Percentiles rank a stretch among this genome's conserved stretches.
These are phyloP conservation scores for Semnornis frantzii DNA, from an alignment of 2,113 vertebrate genomes.

Conservation along the genomic window DNA sequence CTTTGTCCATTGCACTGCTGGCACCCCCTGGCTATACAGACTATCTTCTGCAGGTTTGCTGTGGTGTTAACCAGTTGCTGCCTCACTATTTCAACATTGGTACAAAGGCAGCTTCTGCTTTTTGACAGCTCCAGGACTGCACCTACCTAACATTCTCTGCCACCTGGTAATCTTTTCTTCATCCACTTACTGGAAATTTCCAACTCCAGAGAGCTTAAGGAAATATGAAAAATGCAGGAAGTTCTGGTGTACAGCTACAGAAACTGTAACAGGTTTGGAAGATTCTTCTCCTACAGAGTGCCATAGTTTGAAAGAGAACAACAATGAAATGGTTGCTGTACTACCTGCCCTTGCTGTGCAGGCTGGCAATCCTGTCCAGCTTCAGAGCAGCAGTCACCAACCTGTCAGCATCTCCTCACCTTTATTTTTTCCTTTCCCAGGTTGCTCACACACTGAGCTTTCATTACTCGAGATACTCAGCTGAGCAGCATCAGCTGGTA, in stretches of 20 bases:
- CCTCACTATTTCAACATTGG: neutral
- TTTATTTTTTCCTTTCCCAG: neutral
- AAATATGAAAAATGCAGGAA: neutral
- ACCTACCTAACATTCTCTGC: neutral
- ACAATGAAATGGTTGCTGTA: neutral
- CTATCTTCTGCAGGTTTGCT: neutral
- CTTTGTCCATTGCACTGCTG: constrained; percentile 49
- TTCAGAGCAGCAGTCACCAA: neutral
- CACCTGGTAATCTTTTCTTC: neutral
- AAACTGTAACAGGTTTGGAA: neutral
- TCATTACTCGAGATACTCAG: neutral
- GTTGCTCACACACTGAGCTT: neutral
- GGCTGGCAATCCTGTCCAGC: neutral
- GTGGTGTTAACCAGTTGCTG: neutral
- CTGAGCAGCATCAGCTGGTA: neutral
- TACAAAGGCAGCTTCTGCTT: neutral
- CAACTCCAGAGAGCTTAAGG: neutral
- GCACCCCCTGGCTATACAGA: constrained; percentile 67
- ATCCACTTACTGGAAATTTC: neutral
- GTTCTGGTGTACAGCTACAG: neutral
- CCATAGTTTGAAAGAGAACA: neutral
- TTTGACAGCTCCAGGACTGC: neutral
- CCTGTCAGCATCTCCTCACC: neutral
- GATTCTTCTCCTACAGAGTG: neutral
- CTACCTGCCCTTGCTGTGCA: neutral